Base-by-base conservation (phyloP, 2,888 invertebrate species). In the Margaritifera margaritifera region DNA sequence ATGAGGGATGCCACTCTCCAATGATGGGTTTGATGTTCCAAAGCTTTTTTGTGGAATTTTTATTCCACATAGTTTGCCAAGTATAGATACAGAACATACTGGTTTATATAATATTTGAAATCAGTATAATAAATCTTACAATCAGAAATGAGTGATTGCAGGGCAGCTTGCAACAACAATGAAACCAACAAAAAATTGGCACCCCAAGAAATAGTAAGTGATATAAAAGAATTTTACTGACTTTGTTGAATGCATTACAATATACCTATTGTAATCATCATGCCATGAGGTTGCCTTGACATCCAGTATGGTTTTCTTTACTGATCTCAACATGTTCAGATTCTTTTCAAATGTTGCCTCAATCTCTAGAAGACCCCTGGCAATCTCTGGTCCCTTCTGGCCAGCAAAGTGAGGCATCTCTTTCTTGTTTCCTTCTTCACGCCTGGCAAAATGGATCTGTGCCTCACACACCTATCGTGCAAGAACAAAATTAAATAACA, bases 401-500 rank as follows among this genome's bases (percentile, higher is more conserved):
- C 96, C 95, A 5, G 93, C 92, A 88, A 97, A 97, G 75, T 92
- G 92, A 0, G 96, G 94, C 86, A 93, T 93, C 6, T 92, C 92
- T 64, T 94, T 93, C 11, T 91, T 88, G 76, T 93, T 92, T 0
- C 93, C 92, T 86, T 96, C 96, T 68, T 83, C 87, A 74, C 88
- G 93, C 90, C 95, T 92, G 4, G 95, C 95, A 90, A 96, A 97
- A 68, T 95, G 94, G 71, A 95, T 94, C 94, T 96, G 96, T 64
- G 95, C 94, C 82, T 95, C 94, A 87, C 96, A 96, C 24, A 97
- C 94, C 90, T 96, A 69, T 2, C 11, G 15, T 42, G 42, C 42
- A 42, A 15, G 42, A 42, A 42, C 11, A 42, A 42, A 42, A 15
- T 42, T 42, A 15, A 42, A 42, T 0, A 42, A 31, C 6, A 31